Percentiles rank a stretch among this genome's conserved stretches.
Evolutionary conservation across 2,797 vertebrate genomes (phyloP).

Genomic region (Coilia nasus): DNA sequence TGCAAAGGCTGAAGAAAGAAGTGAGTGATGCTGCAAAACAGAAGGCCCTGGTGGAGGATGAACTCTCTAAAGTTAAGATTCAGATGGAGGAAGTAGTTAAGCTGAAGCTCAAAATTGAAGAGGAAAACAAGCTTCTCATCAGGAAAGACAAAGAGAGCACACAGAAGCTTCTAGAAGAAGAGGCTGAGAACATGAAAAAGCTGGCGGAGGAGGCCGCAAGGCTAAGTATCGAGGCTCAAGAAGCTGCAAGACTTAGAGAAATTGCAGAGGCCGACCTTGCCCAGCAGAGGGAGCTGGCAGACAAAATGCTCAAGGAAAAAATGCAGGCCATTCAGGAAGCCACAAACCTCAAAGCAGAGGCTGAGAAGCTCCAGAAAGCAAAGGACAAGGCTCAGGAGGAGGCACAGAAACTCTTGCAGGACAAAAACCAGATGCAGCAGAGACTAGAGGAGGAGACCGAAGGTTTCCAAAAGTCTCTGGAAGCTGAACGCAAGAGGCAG

Average conservation of each 20-base stretch:
- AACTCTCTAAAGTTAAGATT: constrained; percentile 85
- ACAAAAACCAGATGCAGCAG: constrained; percentile 90
- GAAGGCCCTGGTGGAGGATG: constrained; percentile 88
- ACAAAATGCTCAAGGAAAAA: constrained; percentile 96
- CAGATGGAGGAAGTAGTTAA: constrained; percentile 93
- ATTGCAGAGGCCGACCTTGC: constrained; percentile 85
- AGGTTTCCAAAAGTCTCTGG: constrained; percentile 89
- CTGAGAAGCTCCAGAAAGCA: constrained; percentile 89
- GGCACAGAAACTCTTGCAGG: constrained; percentile 86
- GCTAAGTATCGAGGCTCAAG: constrained; percentile 87
- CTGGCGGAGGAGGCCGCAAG: constrained; percentile 89
- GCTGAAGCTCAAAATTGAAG: constrained; percentile 87
- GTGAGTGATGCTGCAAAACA: constrained; percentile 85
- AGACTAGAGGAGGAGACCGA: constrained; percentile 85
- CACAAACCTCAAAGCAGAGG: constrained; percentile 85
- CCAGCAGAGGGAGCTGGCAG: constrained; percentile 86
- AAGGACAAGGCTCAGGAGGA: constrained; percentile 90
- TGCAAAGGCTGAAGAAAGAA: constrained; percentile 90
- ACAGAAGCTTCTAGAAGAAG: constrained; percentile 86
- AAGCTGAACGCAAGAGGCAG: constrained; percentile 86
- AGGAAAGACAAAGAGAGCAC: constrained; percentile 88
- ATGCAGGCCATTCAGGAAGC: constrained; percentile 95
- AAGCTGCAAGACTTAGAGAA: constrained; percentile 86
- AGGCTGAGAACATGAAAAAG: constrained; percentile 93
- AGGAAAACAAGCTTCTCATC: constrained; percentile 86